A percentile compares a stretch with the other conserved stretches of the same genome.
phyloP scores from a whole-genome alignment of 2,113 vertebrate genomes.

The Talpa occidentalis region DNA sequence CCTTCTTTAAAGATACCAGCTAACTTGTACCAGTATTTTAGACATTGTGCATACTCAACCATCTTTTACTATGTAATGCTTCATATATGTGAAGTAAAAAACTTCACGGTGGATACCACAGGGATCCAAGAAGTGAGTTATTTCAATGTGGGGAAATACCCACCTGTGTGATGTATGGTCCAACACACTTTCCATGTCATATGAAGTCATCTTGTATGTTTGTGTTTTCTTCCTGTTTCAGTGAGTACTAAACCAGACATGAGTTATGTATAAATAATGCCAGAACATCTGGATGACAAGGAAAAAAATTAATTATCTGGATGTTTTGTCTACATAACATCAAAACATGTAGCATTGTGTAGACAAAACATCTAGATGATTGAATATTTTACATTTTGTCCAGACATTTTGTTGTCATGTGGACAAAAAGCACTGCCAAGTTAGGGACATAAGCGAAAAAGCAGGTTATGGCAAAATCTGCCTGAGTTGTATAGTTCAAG shows the following conservation, averaged over 20 bases:
- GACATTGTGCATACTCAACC: neutral
- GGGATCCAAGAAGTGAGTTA: neutral
- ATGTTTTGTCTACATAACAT: constrained; percentile 77
- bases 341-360: constrained; percentile 64
- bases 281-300: constrained; percentile 72
- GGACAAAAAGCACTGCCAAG: constrained; percentile 57
- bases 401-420: constrained; percentile 62
- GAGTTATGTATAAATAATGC: constrained; percentile 65
- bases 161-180: neutral
- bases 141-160: neutral
- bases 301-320: constrained; percentile 66
- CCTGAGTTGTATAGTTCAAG: neutral
- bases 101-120: neutral
- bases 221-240: constrained; percentile 29
- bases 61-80: neutral
- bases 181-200: neutral
- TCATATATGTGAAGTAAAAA: neutral
- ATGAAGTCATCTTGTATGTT: constrained; percentile 37
- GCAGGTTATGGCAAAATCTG: neutral
- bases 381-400: constrained; percentile 66
- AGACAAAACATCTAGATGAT: constrained; percentile 77
- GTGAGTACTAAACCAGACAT: constrained; percentile 38
- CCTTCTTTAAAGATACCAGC: neutral
- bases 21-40: neutral
- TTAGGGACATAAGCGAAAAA: constrained; percentile 23